A percentile compares a stretch with the other conserved stretches of the same genome.
These are phyloP conservation scores for Leptogaster cylindrica DNA, from an alignment of 2,888 invertebrate species.

Conservation along the genomic window DNA sequence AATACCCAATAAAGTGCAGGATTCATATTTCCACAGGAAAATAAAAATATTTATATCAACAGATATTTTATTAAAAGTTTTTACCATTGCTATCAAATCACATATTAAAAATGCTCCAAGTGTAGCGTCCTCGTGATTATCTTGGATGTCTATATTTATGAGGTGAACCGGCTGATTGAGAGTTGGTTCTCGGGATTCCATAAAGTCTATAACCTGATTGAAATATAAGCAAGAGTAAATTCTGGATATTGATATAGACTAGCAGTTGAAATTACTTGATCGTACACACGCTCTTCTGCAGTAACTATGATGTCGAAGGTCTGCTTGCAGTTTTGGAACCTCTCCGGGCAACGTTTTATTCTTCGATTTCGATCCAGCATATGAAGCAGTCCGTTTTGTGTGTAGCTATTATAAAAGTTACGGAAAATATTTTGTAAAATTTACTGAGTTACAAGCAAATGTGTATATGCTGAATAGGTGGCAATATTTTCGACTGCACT, in stretches of 20 bases:
- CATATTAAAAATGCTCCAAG: conserved; percentile 97
- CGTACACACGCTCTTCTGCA: conserved; percentile 98
- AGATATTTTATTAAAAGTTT: conserved; percentile 34
- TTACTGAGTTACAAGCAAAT: background rate
- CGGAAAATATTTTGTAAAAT: conserved; percentile 35
- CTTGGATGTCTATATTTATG: conserved; percentile 97
- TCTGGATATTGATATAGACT: background rate
- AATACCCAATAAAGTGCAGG: too few relatives aligned
- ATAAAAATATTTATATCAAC: too few relatives aligned
- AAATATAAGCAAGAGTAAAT: background rate
- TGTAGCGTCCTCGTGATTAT: conserved; percentile 99
- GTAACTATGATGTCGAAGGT: conserved; percentile 96
- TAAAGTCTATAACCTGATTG: conserved; percentile 87
- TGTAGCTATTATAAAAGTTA: conserved; percentile 69
- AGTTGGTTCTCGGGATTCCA: conserved; percentile 79
- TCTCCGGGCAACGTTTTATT: conserved; percentile 92
- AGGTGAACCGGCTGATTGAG: conserved; percentile 92
- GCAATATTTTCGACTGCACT: too few relatives aligned
- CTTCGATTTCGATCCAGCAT: conserved; percentile 97
- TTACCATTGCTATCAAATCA: conserved; percentile 90
- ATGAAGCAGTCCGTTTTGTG: conserved; percentile 96
- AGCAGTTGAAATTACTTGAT: conserved; percentile 68
- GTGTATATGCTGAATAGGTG: too few relatives aligned
- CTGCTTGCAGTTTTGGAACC: conserved; percentile 88
- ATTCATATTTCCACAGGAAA: too few relatives aligned